A percentile compares a stretch with the other conserved stretches of the same genome.
These are phyloP conservation scores for Corynorhinus townsendii DNA, from an alignment of 2,113 vertebrate species.

Conservation along the genomic window DNA sequence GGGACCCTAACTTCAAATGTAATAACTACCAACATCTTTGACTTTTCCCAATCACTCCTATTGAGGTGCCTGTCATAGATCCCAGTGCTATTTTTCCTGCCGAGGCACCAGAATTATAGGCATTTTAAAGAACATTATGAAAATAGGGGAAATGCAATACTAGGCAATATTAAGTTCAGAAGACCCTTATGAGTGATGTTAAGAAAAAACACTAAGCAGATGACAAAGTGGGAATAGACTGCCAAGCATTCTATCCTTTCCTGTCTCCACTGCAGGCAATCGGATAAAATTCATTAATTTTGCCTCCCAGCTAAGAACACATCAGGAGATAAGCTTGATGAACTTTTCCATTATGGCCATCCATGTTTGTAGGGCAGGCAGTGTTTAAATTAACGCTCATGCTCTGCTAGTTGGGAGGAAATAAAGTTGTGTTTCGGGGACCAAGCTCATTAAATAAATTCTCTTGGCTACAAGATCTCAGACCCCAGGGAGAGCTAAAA, in stretches of 20 bases:
- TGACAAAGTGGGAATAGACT: conserved; percentile 18
- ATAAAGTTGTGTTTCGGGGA: conserved; percentile 16
- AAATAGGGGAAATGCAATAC: not conserved
- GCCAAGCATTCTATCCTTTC: not conserved
- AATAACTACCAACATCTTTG: not conserved
- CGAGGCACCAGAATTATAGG: not conserved
- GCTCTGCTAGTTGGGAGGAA: not conserved
- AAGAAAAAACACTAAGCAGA: not conserved
- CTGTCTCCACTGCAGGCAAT: not conserved
- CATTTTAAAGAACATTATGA: not conserved
- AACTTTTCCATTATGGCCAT: conserved; percentile 7
- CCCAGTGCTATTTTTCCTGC: not conserved
- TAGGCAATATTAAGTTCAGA: not conserved
- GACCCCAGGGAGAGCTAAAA: conserved; percentile 18
- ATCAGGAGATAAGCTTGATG: conserved; percentile 31
- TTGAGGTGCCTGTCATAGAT: not conserved
- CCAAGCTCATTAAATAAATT: conserved; percentile 42
- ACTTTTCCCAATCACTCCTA: not conserved
- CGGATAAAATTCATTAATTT: conserved; percentile 44
- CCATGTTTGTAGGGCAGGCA: not conserved
- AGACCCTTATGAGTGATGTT: not conserved
- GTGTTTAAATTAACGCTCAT: not conserved
- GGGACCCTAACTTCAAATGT: not conserved
- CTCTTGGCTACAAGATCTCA: not conserved
- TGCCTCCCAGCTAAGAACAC: conserved; percentile 31